A percentile compares a stretch with the other conserved stretches of the same genome.
Conservation (phyloP, 1,140 invertebrate species). For the Diorhabda carinulata region DNA sequence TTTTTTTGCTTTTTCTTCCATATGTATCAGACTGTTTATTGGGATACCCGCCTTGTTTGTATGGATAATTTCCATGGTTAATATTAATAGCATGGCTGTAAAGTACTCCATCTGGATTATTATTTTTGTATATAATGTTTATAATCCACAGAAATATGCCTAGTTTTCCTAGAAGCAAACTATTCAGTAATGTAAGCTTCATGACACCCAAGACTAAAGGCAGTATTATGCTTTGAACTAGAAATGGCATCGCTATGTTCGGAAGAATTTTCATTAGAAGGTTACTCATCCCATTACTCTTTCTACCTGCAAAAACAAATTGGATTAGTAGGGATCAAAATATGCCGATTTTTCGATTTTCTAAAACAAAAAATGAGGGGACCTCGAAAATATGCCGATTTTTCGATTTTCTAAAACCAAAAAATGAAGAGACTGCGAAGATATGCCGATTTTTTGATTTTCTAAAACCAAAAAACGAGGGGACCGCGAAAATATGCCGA, state of each 20-base stretch:
- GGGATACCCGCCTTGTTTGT: not conserved
- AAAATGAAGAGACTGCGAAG: too few relatives aligned
- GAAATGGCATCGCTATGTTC: conserved; percentile 60
- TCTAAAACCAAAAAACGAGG: too few relatives aligned
- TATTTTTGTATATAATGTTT: conserved; percentile 56
- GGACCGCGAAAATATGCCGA: too few relatives aligned
- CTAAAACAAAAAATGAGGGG: too few relatives aligned
- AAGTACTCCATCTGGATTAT: conserved; percentile 34
- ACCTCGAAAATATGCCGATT: too few relatives aligned
- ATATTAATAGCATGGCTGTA: conserved; percentile 43
- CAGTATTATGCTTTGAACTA: conserved; percentile 59
- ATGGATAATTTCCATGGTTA: conserved; percentile 9
- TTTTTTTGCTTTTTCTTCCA: too few relatives aligned
- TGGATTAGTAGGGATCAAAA: not conserved
- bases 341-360: too few relatives aligned
- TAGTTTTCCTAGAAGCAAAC: conserved; percentile 60
- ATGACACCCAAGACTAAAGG: conserved; percentile 59
- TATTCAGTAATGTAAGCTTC: conserved; percentile 62
- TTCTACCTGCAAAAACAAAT: conserved; percentile 13
- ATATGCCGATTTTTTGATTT: too few relatives aligned
- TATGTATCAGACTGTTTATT: not conserved
- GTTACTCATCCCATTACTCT: conserved; percentile 51
- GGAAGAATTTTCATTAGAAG: conserved; percentile 57
- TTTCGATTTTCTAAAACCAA: too few relatives aligned
- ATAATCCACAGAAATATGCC: conserved; percentile 58